Evolutionary conservation across 2,888 invertebrate genomes (phyloP).

Genomic region (Hirtodrosophila trivittata): DNA sequence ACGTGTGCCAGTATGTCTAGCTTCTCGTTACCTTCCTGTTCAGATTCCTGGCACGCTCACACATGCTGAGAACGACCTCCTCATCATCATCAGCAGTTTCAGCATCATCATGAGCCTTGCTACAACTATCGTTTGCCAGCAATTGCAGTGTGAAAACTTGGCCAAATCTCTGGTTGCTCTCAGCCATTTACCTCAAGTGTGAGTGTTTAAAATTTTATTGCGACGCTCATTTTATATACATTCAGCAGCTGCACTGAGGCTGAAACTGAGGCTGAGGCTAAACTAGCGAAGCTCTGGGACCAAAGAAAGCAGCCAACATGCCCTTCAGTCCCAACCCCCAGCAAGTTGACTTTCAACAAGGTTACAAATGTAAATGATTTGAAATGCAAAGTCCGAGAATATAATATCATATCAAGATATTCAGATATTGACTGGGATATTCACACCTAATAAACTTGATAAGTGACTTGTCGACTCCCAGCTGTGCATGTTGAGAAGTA

Average conservation of each 20-base stretch:
- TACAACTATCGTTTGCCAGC: slow-evolving; percentile 56
- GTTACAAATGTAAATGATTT: too few species aligned
- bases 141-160: slow-evolving; percentile 46
- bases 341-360: background rate
- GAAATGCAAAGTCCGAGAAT: too few species aligned
- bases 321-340: slow-evolving; percentile 7
- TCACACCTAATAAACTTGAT: too few species aligned
- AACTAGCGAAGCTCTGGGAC: slow-evolving; percentile 4
- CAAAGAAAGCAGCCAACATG: background rate
- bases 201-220: slow-evolving; percentile 65
- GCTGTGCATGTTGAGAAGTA: too few species aligned
- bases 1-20: slow-evolving; percentile 17
- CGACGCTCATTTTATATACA: slow-evolving; percentile 46
- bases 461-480: too few species aligned
- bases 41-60: slow-evolving; percentile 32
- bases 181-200: slow-evolving; percentile 35
- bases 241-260: slow-evolving; percentile 31
- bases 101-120: slow-evolving; percentile 26
- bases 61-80: slow-evolving; percentile 43
- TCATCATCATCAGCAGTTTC: slow-evolving; percentile 12
- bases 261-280: background rate
- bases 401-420: too few species aligned
- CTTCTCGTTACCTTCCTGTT: slow-evolving; percentile 1
- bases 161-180: slow-evolving; percentile 23
- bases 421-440: too few species aligned